Conservation (phyloP, 2,888 invertebrate species). For the Camptogramma bilineatum region DNA sequence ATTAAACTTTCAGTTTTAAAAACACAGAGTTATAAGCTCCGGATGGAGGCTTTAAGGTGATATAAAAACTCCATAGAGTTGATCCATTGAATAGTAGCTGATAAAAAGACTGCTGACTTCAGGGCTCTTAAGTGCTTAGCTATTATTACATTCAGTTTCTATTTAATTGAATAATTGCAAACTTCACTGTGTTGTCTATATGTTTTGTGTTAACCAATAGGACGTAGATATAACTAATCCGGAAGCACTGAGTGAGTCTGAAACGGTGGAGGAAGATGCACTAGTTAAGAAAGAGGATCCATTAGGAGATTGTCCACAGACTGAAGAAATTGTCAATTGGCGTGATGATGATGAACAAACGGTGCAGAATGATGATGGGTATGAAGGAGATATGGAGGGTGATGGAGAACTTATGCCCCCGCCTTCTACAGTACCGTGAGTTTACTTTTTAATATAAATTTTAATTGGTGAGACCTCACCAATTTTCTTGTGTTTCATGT, state of each 20-base stretch:
- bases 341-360: constrained; percentile 52
- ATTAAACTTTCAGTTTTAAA: too few species aligned
- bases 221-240: constrained; percentile 64
- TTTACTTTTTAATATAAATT: constrained; percentile 27
- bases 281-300: constrained; percentile 46
- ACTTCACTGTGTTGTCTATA: constrained; percentile 42
- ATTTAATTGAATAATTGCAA: constrained; percentile 23
- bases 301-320: constrained; percentile 72
- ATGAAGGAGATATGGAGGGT: constrained; percentile 85
- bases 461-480: too few species aligned
- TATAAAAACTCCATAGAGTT: too few species aligned
- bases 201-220: constrained; percentile 69
- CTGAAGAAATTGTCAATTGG: constrained; percentile 52
- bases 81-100: too few species aligned
- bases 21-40: too few species aligned
- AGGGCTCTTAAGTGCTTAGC: not conserved
- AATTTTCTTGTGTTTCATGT: too few species aligned
- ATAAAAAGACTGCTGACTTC: too few species aligned
- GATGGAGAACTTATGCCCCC: constrained; percentile 95
- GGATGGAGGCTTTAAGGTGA: too few species aligned
- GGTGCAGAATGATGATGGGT: constrained; percentile 87
- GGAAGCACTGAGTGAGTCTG: constrained; percentile 52
- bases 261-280: constrained; percentile 47
- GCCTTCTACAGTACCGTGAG: constrained; percentile 87
- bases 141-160: not conserved